Evolutionary conservation across 2,888 invertebrate genomes (phyloP).

Genomic region (Dryocosmus kuriphilus): DNA sequence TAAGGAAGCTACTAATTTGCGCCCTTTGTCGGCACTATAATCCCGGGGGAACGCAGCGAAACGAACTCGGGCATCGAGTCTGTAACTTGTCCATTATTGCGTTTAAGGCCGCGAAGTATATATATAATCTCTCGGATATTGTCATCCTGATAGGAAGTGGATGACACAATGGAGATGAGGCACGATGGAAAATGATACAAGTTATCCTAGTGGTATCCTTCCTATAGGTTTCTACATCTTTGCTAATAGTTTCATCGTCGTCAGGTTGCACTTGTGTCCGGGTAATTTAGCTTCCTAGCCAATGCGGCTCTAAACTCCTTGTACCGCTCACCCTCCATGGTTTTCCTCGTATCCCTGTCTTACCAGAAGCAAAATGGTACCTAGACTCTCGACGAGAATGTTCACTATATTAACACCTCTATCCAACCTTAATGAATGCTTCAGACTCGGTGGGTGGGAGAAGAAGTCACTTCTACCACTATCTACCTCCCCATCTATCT

Average conservation of each 20-base stretch:
- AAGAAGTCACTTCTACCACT: constrained; percentile 42
- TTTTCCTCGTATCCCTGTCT: constrained; percentile 45
- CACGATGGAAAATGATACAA: constrained; percentile 20
- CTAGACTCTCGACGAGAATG: constrained; percentile 67
- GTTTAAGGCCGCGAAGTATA: background rate
- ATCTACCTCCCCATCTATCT: constrained; percentile 43
- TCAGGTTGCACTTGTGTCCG: constrained; percentile 48
- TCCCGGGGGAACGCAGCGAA: constrained; percentile 6
- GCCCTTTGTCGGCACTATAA: constrained; percentile 27
- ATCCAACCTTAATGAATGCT: constrained; percentile 75
- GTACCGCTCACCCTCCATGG: constrained; percentile 36
- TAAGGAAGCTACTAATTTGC: constrained; percentile 21
- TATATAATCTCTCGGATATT: constrained; percentile 26
- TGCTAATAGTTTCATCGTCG: constrained; percentile 69
- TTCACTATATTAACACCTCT: constrained; percentile 76
- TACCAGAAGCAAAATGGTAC: constrained; percentile 56
- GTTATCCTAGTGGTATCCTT: constrained; percentile 44
- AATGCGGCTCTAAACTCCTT: constrained; percentile 51
- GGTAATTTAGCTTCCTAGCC: constrained; percentile 71
- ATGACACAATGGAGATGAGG: constrained; percentile 49
- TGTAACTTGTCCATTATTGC: constrained; percentile 10
- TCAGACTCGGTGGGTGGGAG: constrained; percentile 57
- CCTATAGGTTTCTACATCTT: constrained; percentile 65
- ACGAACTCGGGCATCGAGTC: background rate
- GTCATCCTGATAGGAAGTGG: constrained; percentile 50